Conservation (phyloP, 1,140 invertebrate species). For the Aricia agestis region DNA sequence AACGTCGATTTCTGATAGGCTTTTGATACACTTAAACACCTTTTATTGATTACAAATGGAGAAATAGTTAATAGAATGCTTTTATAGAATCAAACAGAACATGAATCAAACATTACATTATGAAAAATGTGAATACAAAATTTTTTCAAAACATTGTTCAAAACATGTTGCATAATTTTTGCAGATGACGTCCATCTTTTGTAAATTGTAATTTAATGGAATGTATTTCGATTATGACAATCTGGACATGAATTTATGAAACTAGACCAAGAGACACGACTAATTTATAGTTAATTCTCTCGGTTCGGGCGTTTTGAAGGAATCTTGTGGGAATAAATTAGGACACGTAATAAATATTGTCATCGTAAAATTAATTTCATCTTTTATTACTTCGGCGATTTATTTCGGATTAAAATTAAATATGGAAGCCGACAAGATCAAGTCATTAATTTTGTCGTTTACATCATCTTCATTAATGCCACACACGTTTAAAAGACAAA, state of each 20-base stretch:
- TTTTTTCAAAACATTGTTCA: too few relatives aligned
- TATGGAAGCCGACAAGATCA: neutral
- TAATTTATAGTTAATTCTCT: constrained; percentile 9
- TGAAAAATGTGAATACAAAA: too few relatives aligned
- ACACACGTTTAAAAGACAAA: neutral
- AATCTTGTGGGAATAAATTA: constrained; percentile 6
- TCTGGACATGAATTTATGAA: constrained; percentile 1
- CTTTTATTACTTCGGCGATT: constrained; percentile 1
- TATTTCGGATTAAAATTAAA: constrained; percentile 10
- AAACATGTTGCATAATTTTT: too few relatives aligned
- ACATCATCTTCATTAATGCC: neutral
- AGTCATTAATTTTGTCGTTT: constrained; percentile 1
- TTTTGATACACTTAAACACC: neutral
- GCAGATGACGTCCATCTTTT: too few relatives aligned
- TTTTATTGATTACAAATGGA: neutral
- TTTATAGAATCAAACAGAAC: too few relatives aligned
- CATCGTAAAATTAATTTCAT: neutral
- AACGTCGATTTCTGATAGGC: neutral
- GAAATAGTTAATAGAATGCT: neutral
- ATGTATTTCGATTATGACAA: neutral
- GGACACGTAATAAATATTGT: neutral
- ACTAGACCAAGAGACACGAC: constrained; percentile 6
- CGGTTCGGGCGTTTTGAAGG: constrained; percentile 3
- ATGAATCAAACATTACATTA: too few relatives aligned
- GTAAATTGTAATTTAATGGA: neutral